Base-by-base conservation (phyloP, 2,113 vertebrate genomes). In the Artemisiospiza belli region DNA sequence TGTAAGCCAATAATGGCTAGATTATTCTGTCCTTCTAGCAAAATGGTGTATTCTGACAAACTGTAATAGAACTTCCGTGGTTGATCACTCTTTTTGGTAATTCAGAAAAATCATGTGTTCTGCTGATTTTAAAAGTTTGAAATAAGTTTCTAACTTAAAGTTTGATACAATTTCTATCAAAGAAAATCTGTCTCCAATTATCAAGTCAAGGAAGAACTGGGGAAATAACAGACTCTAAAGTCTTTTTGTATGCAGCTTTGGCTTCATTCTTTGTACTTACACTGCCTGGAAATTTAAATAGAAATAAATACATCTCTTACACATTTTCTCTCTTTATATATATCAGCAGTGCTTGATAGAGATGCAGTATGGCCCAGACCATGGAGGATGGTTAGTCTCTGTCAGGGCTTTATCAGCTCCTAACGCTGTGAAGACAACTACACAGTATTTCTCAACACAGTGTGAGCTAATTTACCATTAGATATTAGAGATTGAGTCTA, bases 311-410 rank as follows among this genome's bases (percentile, higher is more conserved):
- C 6, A 27, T 49, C 12, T 68, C 33, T 68, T 59, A 23, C 0
- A 25, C 6, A 30, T 81, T 83, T 54, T 73, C 11, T 81, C 2
- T 73, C 11, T 23, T 20, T 37, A 3, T 51, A 8, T 27, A 0
- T 57, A 41, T 63, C 35, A 80, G 11, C 31, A 16, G 3, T 57
- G 24, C 72, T 76, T 88, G n/a, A 55, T 10, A 41, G 30, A 25
- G 22, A 47, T 24, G 2, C 18, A 20, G 43, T 84, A 39, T 78
- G 30, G 5, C 15, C 37, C 27, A 67, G 20, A 19, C 6, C 12
- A 7, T 12, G 49, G 46, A 70, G 18, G 3, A 21, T 6, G 46
- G 7, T 59, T 43, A 23, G n/a, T n/a, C 22, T 41, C 0, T 41
- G 16, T 68, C 16, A 44, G 35, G 35, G 6, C 23, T 87, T 78